phyloP scores from a whole-genome alignment of 2,113 vertebrate genomes.

The Vulpes ferrilata region DNA sequence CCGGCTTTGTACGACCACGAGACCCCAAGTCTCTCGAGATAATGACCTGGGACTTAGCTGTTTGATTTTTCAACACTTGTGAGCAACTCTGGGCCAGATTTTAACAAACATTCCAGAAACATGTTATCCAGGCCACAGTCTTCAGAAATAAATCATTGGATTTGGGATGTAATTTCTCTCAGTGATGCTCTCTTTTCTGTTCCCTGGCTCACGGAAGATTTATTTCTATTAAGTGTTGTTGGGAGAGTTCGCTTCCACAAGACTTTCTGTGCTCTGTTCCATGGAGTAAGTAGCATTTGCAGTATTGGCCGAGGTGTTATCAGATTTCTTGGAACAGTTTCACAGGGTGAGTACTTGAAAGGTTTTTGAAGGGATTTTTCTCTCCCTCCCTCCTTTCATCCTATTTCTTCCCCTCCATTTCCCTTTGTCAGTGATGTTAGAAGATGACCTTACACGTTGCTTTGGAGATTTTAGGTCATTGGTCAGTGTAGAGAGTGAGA shows the following conservation, averaged over 20 bases:
- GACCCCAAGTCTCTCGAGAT: neutral
- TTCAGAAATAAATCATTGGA: neutral
- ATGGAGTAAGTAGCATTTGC: neutral
- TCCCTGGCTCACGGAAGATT: neutral
- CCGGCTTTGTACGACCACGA: neutral
- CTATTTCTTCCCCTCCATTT: neutral
- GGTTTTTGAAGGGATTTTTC: neutral
- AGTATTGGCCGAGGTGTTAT: neutral
- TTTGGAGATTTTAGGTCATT: neutral
- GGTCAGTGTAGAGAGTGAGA: neutral
- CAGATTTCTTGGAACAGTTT: neutral
- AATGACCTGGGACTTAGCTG: neutral
- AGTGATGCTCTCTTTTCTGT: neutral
- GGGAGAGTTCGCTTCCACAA: neutral
- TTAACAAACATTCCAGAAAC: neutral
- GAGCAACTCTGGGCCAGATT: neutral
- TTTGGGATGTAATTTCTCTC: neutral
- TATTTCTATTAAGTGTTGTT: neutral
- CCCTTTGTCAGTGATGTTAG: neutral
- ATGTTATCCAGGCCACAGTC: neutral
- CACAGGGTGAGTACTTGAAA: neutral
- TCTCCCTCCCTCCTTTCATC: neutral
- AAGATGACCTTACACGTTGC: conserved; percentile 6
- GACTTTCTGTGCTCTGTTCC: neutral
- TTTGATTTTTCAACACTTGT: neutral